Evolutionary conservation across 2,888 invertebrate genomes (phyloP), one percentile per base, ranked within the genome.

Genomic region (Latrodectus elegans): DNA sequence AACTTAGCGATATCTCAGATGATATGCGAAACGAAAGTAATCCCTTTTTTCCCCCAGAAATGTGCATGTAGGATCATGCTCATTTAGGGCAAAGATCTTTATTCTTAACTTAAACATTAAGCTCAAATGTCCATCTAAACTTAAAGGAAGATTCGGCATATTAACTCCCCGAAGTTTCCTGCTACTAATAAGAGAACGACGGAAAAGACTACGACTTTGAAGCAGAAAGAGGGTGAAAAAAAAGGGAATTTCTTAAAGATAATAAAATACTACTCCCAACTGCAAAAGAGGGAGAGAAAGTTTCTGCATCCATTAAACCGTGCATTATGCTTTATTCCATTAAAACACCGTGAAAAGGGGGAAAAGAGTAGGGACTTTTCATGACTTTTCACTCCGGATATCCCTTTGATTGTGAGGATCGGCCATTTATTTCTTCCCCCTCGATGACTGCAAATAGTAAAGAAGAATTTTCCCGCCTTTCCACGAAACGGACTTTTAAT

Each of bases 391-490:
- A n/a, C 26, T 75, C 85, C 85, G 85, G 85, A 86, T 75, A 75
- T 80, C 85, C 85, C 85, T 17, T 38, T 67, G 75, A 86, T 86
- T 86, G 85, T 80, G 71, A 80, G 80, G 60, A 80, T 76, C 70
- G 80, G 26, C 85, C 85, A 80, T 86, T 86, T 86, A 86, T 86
- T 86, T 86, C 85, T 86, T 86, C 85, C 65, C 71, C 85, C 64
- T 67, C 85, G 80, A 86, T 86, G 85, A 65, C 80, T 86, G 76
- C 76, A 86, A 86, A 86, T 86, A 80, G 85, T 71, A 86, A 80
- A 80, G 80, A n/a, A n/a, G 60, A 60, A 60, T 60, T 60, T 60
- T 75, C 68, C 68, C 60, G 26, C 51, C 80, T 80, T 38, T 86
- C 85, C 85, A 76, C 71, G 60, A 64, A 12, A 76, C 71, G 76